phyloP scores from a whole-genome alignment of 2,888 invertebrate species.

The Dryadula phaetusa region DNA sequence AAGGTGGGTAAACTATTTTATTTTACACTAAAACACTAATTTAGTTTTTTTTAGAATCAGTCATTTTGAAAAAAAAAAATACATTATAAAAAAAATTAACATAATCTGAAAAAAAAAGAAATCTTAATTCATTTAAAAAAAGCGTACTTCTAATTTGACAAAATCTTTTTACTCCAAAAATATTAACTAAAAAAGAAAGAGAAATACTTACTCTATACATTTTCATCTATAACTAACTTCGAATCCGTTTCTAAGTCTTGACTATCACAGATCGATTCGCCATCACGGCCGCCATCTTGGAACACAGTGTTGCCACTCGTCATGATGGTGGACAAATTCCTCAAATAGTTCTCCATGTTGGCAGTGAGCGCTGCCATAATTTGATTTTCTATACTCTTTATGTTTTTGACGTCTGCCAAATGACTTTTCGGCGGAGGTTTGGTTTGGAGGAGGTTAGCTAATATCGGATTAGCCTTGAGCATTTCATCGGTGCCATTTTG shows the following conservation, averaged over 20 bases:
- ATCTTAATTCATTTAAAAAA: too few relatives aligned
- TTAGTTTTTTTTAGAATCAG: conserved; percentile 35
- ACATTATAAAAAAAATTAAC: too few relatives aligned
- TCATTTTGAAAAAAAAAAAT: conserved; percentile 20
- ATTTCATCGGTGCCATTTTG: conserved; percentile 63
- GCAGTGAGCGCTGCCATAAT: conserved; percentile 65
- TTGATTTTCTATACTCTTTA: conserved; percentile 63
- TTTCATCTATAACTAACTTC: conserved; percentile 62
- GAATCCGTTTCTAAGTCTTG: conserved; percentile 58
- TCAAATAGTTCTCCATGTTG: conserved; percentile 70
- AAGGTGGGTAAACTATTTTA: conserved; percentile 41
- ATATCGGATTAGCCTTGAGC: conserved; percentile 69
- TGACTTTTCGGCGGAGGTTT: conserved; percentile 48
- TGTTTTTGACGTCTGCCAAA: conserved; percentile 52
- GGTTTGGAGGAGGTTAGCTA: conserved; percentile 67
- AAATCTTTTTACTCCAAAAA: too few relatives aligned
- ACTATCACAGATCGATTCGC: conserved; percentile 48
- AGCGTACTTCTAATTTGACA: too few relatives aligned
- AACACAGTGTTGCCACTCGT: conserved; percentile 40
- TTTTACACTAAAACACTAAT: conserved; percentile 29
- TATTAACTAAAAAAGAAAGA: neutral
- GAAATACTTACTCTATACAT: conserved; percentile 37
- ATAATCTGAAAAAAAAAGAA: too few relatives aligned
- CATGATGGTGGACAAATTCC: conserved; percentile 56
- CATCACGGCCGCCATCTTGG: conserved; percentile 34